A percentile compares a stretch with the other conserved stretches of the same genome.
phyloP scores from a whole-genome alignment of 2,113 vertebrate species.

The Cyprinodon tularosa region DNA sequence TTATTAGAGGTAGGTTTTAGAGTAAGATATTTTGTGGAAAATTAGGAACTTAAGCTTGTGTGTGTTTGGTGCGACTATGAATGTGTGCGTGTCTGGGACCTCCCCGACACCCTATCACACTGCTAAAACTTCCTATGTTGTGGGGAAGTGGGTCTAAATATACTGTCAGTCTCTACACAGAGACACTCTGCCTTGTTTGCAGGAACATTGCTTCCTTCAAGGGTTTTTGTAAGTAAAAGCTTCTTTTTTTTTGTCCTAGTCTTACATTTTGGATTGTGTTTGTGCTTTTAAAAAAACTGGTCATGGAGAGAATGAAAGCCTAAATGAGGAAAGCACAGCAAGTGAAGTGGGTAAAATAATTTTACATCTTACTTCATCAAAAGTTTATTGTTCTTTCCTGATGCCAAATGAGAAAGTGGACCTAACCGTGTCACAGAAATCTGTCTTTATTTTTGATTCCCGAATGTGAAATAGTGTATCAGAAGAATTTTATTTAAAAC shows the following conservation, averaged over 20 bases:
- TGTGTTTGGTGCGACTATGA: no score
- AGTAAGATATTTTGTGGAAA: not conserved
- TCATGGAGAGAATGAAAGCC: not conserved
- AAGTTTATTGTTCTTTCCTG: not conserved
- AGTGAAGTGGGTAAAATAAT: not conserved
- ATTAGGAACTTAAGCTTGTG: slow-evolving; percentile 8
- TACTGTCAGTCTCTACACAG: not conserved
- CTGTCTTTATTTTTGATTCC: not conserved
- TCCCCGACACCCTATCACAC: slow-evolving; percentile 80
- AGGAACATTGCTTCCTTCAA: not conserved
- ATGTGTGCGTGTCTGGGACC: no score
- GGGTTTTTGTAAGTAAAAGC: not conserved
- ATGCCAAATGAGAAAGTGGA: no score
- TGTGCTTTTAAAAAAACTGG: not conserved
- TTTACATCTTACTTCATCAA: not conserved
- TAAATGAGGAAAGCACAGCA: not conserved
- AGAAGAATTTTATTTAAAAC: not conserved
- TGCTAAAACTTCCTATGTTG: slow-evolving; percentile 67
- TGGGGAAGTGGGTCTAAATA: slow-evolving; percentile 80
- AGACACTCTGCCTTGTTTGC: not conserved
- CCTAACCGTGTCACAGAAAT: not conserved
- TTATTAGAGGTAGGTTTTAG: not conserved
- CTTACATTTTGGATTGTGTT: not conserved
- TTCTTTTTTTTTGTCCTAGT: no score
- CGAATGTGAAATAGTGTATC: not conserved